Conservation (phyloP, 1,140 invertebrate genomes). For the Chironomus tepperi region DNA sequence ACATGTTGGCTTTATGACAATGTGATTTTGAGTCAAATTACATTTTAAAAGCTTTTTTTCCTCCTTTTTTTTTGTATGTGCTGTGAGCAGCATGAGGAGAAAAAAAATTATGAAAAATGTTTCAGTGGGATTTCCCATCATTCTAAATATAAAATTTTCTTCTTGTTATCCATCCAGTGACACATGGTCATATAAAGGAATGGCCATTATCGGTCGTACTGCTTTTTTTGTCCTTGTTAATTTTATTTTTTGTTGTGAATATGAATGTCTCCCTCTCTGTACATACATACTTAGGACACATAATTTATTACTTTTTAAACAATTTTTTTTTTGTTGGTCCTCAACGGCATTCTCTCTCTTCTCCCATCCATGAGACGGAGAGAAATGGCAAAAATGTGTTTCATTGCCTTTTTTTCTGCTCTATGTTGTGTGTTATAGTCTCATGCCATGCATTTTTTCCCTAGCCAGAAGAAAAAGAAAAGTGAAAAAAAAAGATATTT, state of each 20-base stretch:
- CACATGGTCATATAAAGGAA: conserved; percentile 12
- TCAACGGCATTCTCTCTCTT: not conserved
- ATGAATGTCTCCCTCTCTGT: not conserved
- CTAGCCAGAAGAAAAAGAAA: too few relatives aligned
- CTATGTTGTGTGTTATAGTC: not conserved
- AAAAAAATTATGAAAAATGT: not conserved
- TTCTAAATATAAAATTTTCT: not conserved
- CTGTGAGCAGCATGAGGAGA: too few relatives aligned
- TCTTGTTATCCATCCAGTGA: not conserved
- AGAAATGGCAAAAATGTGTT: not conserved
- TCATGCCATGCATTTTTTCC: not conserved
- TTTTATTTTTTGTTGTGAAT: too few relatives aligned
- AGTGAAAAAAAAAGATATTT: too few relatives aligned
- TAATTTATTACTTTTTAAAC: conserved; percentile 24
- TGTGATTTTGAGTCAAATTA: not conserved
- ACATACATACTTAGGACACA: not conserved
- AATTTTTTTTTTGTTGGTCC: not conserved
- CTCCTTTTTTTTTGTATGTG: too few relatives aligned
- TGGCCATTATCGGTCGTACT: not conserved
- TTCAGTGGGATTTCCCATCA: not conserved
- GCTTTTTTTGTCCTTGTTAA: not conserved
- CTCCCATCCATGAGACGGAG: too few relatives aligned
- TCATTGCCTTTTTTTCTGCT: not conserved
- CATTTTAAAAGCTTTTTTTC: not conserved
- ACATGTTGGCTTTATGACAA: too few relatives aligned